Evolutionary conservation across 1,140 invertebrate genomes (phyloP), one percentile per base, ranked within the genome.

Genomic region (Panulirus ornatus): DNA sequence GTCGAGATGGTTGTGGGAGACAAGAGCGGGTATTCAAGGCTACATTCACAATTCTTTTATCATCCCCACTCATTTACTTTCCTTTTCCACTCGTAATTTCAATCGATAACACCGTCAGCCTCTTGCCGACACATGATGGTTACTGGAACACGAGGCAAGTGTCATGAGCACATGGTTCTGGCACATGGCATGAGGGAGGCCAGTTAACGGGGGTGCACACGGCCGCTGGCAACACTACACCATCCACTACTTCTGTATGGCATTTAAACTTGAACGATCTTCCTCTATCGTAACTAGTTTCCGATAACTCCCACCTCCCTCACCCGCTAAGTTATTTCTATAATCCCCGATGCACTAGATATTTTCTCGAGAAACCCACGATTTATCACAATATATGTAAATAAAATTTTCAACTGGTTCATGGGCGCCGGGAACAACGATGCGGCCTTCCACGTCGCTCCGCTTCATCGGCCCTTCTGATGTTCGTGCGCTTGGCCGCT

Each of bases 191-290:
- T 19, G 0, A 40, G 9, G 38, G 22, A 44, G 8, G 1, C 5
- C 30, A 71, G 22, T 19, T 11, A 42, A 22, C 36, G 27, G 40
- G 40, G 40, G 22, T 47, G 27, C 16, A n/a, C 30, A n/a, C 16
- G 27, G 70, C 30, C 30, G 36, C 70, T 71, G 70, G 36, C 70
- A 71, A 71, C 70, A 71, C 75, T 78, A 40, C 36, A 19, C 27
- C 19, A 22, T 16, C 30, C 44, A 27, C 40, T 11, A 38, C 36
- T 78, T 27, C 36, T 27, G 16, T 78, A 78, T 47, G 75, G 75
- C 75, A 78, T 78, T 78, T 78, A 78, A 78, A 78, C 75, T 44
- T 44, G 36, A 42, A 27, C 75, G 44, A 78, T 44, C 40, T 44
- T 42, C 44, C 38, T 30, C 3, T 22, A n/a, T n/a, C 27, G 27